These are phyloP conservation scores for Cynocephalus volans DNA, from an alignment of 2,113 vertebrate species.

Conservation along the genomic window DNA sequence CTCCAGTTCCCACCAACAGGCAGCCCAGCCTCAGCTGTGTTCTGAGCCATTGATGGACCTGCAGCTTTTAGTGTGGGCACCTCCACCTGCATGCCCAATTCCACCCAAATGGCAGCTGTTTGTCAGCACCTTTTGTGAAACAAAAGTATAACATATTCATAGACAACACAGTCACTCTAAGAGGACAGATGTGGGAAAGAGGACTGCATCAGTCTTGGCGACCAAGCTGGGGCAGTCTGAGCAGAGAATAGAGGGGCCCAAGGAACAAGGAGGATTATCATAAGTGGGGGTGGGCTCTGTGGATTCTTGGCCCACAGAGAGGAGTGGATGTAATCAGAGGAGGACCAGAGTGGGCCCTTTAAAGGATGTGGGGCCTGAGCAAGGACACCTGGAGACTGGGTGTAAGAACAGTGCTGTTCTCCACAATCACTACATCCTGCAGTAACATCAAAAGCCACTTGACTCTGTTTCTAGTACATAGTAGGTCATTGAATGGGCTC, in stretches of 20 bases:
- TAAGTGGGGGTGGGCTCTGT: not conserved
- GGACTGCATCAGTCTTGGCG: not conserved
- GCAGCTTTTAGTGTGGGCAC: not conserved
- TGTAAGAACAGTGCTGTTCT: not conserved
- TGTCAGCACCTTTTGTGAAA: not conserved
- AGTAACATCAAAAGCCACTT: not conserved
- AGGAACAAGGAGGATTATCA: not conserved
- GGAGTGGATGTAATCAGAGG: rapidly evolving
- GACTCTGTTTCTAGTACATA: too few species aligned
- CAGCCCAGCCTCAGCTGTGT: not conserved
- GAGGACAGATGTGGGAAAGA: not conserved
- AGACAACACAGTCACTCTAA: not conserved
- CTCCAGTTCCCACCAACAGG: not conserved
- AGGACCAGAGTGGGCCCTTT: not conserved
- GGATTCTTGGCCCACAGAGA: not conserved
- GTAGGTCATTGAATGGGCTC: too few species aligned
- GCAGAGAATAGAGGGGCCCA: not conserved
- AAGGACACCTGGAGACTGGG: too few species aligned
- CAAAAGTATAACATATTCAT: not conserved
- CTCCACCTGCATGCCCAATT: not conserved
- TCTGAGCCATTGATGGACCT: not conserved
- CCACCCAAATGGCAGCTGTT: not conserved
- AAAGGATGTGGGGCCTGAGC: not conserved
- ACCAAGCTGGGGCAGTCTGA: not conserved
- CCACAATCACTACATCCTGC: not conserved